These are phyloP conservation scores for Microtus oregoni DNA, from an alignment of 2,113 vertebrate genomes.

Conservation along the genomic window DNA sequence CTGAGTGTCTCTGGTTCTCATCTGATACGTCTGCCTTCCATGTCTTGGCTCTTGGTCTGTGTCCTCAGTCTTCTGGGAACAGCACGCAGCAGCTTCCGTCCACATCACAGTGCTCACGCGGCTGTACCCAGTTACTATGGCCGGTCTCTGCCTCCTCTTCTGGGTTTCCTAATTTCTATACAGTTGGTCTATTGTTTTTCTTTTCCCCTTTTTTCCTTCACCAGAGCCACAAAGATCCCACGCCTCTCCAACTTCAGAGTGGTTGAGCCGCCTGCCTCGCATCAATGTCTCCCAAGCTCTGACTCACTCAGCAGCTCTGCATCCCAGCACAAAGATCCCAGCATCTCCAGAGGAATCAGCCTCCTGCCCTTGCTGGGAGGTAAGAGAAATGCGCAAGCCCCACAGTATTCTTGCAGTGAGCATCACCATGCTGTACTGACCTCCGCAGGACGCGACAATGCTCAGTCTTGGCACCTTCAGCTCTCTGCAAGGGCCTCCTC, in stretches of 20 bases:
- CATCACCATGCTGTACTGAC: rapidly evolving
- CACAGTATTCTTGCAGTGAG: rapidly evolving
- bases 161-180: neutral
- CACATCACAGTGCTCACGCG: too few species aligned
- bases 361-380: neutral
- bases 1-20: neutral
- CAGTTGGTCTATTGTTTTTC: too few species aligned
- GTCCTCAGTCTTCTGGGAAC: neutral
- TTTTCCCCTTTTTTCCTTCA: neutral
- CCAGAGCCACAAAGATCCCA: neutral
- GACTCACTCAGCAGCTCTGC: neutral
- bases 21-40: neutral
- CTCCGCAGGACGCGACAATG: rapidly evolving
- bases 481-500: rapidly evolving
- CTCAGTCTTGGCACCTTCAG: neutral
- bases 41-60: neutral
- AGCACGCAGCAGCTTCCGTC: rapidly evolving
- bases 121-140: rapidly evolving
- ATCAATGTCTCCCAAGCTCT: neutral
- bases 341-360: neutral
- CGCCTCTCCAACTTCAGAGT: too few species aligned
- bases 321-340: too few species aligned
- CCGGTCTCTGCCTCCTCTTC: neutral
- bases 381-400: rapidly evolving
- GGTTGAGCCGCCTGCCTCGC: neutral